Conservation (phyloP, 2,113 vertebrate species). For the Eclectus roratus region DNA sequence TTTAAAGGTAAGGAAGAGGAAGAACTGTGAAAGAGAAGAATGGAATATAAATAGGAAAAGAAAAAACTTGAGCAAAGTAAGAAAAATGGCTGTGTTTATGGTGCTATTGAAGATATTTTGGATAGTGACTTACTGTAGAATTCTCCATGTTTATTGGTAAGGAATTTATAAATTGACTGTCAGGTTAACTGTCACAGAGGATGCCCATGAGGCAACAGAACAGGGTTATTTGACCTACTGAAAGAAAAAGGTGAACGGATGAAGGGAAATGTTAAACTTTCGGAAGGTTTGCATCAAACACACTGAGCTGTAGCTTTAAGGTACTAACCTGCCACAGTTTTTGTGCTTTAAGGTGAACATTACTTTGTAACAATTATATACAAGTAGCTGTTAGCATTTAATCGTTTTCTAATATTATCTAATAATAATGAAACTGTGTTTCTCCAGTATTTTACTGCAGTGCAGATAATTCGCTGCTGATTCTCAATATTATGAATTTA, state of each 20-base stretch:
- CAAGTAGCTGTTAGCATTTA: not conserved
- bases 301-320: not conserved
- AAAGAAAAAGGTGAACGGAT: not conserved
- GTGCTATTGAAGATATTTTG: rapidly evolving
- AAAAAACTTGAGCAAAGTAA: rapidly evolving
- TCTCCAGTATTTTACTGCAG: not conserved
- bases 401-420: not conserved
- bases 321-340: rapidly evolving
- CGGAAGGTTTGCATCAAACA: not conserved
- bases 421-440: not conserved
- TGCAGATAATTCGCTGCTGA: not conserved
- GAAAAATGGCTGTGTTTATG: not conserved
- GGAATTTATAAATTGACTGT: not conserved
- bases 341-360: not conserved
- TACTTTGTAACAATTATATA: not conserved
- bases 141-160: rapidly evolving
- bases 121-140: not conserved
- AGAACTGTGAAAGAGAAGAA: not conserved
- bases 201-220: rapidly evolving
- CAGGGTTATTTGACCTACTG: not conserved
- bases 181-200: rapidly evolving
- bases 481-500: not conserved
- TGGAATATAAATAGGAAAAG: not conserved
- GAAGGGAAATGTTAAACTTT: not conserved
- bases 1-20: not conserved